Base-by-base conservation (phyloP, 2,888 invertebrate species). In the Dynastes tityus region DNA sequence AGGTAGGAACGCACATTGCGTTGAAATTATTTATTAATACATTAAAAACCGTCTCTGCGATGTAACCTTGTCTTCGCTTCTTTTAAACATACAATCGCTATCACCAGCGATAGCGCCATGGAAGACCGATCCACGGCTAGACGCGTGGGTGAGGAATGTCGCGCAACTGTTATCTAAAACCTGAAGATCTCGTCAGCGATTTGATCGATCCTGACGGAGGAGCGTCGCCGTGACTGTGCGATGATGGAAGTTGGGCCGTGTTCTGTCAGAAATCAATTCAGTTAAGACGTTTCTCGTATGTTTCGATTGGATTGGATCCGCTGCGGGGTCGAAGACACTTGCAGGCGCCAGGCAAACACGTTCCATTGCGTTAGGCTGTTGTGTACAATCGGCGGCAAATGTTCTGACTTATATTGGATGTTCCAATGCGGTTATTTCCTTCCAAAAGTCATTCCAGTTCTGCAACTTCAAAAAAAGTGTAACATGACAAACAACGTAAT, bases 151-250 rank as follows among this genome's bases (percentile, higher is more conserved):
- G 70, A 32, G 55, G 70, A 70, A 70, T 70, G 70, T 70, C 70
- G 70, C 70, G 32, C 70, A 70, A 70, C 70, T 70, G 70, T 70
- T 70, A 70, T 70, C 70, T 32, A 70, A 70, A 70, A 70, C 27
- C 29, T 32, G 32, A n/a, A 70, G 70, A 70, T 70, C 70, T 70
- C 53, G 53, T 53, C 53, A 53, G 53, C 2, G 27, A 32, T 70
- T 70, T 70, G 70, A 70, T 53, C 70, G 53, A 70, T 70, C 32
- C n/a, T n/a, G 32, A n/a, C 51, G 6, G 16, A 53, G 29, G 70
- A 27, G 13, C n/a, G 5, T 9, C 53, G 70, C 32, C 11, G 70
- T 55, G n/a, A 32, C 5, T 32, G 16, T 32, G 13, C n/a, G 70
- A 32, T 70, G 70, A 70, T 70, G 53, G 53, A 70, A 70, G 53